phyloP scores from a whole-genome alignment of 1,140 invertebrate species.

The Drosophila busckii region DNA sequence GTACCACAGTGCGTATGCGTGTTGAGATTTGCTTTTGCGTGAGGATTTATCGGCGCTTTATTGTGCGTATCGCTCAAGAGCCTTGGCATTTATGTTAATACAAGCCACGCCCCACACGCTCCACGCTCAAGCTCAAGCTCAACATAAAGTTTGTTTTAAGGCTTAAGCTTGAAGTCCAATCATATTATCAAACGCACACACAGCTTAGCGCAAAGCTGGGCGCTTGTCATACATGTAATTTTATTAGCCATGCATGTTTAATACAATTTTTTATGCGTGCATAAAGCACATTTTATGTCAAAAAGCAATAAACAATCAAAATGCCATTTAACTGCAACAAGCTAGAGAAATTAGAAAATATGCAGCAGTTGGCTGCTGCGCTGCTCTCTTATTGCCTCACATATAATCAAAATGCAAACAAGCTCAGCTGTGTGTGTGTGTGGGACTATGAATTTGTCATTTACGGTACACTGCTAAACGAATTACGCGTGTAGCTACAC shows the following conservation, averaged over 20 bases:
- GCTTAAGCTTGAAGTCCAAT: conserved; percentile 16
- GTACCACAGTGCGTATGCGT: conserved; percentile 59
- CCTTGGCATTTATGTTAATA: conserved; percentile 68
- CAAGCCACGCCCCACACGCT: neutral
- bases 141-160: conserved; percentile 41
- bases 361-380: neutral
- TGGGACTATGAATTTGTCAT: conserved; percentile 72
- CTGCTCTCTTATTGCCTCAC: neutral
- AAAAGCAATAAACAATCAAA: conserved; percentile 61
- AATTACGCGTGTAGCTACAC: conserved; percentile 17
- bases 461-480: conserved; percentile 37
- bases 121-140: neutral
- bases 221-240: too few relatives aligned
- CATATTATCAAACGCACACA: conserved; percentile 21
- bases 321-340: conserved; percentile 58
- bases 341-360: conserved; percentile 10
- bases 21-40: conserved; percentile 65
- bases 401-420: conserved; percentile 70
- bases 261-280: neutral
- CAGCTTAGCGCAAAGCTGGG: too few relatives aligned
- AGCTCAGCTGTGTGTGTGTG: conserved; percentile 27
- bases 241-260: neutral
- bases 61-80: conserved; percentile 56
- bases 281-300: conserved; percentile 40
- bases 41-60: conserved; percentile 71